Conservation (phyloP, 1,140 invertebrate species). For the Pseudomyrmex cubaensis region DNA sequence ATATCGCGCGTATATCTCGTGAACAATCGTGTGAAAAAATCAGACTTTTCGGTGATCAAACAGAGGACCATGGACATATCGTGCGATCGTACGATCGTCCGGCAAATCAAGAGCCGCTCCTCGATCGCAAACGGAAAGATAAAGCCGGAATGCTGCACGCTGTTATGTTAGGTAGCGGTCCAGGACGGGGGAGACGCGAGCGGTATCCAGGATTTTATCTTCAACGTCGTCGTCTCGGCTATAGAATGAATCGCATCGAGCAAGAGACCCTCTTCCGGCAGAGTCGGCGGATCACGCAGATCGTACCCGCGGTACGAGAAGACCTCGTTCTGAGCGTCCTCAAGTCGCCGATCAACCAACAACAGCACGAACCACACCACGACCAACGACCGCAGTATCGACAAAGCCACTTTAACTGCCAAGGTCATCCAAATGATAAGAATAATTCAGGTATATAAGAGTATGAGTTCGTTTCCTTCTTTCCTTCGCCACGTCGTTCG, state of each 20-base stretch:
- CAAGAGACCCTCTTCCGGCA: constrained; percentile 87
- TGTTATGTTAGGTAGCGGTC: constrained; percentile 78
- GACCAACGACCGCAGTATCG: constrained; percentile 72
- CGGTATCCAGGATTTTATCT: constrained; percentile 77
- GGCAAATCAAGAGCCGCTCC: constrained; percentile 36
- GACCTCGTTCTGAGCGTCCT: constrained; percentile 87
- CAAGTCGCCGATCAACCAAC: constrained; percentile 86
- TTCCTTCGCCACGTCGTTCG: not conserved
- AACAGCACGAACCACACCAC: constrained; percentile 74
- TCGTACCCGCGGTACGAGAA: constrained; percentile 79
- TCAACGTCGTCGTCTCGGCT: constrained; percentile 73
- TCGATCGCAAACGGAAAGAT: constrained; percentile 38
- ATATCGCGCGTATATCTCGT: not conserved
- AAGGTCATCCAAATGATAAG: constrained; percentile 75
- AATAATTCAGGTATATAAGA: constrained; percentile 75
- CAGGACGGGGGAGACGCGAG: constrained; percentile 77
- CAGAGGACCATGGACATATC: constrained; percentile 61
- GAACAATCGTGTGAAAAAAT: not conserved
- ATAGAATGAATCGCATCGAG: constrained; percentile 88
- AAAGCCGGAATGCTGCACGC: constrained; percentile 77
- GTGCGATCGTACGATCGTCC: constrained; percentile 16
- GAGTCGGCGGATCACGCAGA: constrained; percentile 86
- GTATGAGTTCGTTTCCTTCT: not conserved
- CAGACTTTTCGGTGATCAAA: constrained; percentile 18
- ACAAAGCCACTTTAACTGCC: constrained; percentile 74